Base-by-base conservation (phyloP, 2,888 invertebrate genomes). In the Heliconius charithonia region DNA sequence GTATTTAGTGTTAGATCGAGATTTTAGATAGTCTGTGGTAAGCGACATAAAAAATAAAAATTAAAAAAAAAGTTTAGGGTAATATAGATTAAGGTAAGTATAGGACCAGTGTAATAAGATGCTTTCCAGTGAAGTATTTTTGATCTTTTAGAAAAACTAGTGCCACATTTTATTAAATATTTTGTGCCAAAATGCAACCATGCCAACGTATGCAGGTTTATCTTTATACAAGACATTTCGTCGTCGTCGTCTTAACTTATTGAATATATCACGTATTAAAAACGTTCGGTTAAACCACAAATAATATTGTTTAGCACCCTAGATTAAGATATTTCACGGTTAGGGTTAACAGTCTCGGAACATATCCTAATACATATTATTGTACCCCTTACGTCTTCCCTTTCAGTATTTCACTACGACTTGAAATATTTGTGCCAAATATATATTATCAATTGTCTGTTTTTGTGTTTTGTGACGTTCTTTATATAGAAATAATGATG, bases 351-450 rank as follows among this genome's bases (percentile, higher is more conserved):
- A 90, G 87, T 90, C 86, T 89, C 86, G 85, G 89, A 88, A 93
- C 93, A 94, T 94, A 94, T 95, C 94, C 93, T 89, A 82, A 81
- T 85, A 90, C 88, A 91, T 90, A 89, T 89, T 74, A n/a, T 89
- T 74, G 16, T 89, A 84, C 85, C 89, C 92, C 90, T 86, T 85
- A 87, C 77, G 94, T 94, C 94, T 94, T 94, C 94, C 95, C 94
- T 91, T 89, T 92, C 92, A 91, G 90, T 93, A 93, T 95, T 91
- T 92, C 89, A 86, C 83, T 89, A 89, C 89, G 87, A 86, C 86
- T 86, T 84, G 87, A 86, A 87, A 90, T 89, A 88, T 89, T 88
- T 92, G 94, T 94, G 95, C 95, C 95, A 94, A 95, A 93, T 91
- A 86, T 86, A 37, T 67, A 86, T 84, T 85, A 84, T 84, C 85